A percentile compares a stretch with the other conserved stretches of the same genome.
Evolutionary conservation across 2,797 vertebrate species (phyloP).

Genomic region (Phrynocephalus forsythii): DNA sequence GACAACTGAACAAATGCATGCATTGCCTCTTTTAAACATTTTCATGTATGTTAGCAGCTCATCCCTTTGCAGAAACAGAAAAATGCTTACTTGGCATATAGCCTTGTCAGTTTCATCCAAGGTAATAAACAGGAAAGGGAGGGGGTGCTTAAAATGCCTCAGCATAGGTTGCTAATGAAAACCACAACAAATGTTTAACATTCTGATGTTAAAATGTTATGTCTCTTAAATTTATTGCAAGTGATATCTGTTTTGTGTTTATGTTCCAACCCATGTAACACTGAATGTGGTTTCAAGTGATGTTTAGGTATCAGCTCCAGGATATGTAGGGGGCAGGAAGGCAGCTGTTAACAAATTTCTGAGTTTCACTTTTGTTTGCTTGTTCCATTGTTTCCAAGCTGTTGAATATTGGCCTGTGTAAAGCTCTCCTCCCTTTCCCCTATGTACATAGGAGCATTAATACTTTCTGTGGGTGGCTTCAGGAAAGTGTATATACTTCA

Average conservation of each 20-base stretch:
- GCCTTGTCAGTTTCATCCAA: not conserved
- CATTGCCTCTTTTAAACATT: not conserved
- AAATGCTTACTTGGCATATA: not conserved
- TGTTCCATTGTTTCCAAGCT: not conserved
- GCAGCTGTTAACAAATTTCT: not conserved
- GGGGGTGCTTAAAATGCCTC: too few species aligned
- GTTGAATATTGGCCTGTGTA: not conserved
- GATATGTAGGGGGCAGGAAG: not conserved
- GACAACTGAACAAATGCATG: not conserved
- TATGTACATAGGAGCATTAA: not conserved
- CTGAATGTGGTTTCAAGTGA: not conserved
- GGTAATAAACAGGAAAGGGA: not conserved
- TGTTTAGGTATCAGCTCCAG: not conserved
- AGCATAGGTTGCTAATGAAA: not conserved
- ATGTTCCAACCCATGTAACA: not conserved
- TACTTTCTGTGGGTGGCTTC: not conserved
- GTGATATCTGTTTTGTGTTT: not conserved
- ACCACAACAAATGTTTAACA: not conserved
- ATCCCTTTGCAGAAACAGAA: not conserved
- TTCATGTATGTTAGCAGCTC: not conserved
- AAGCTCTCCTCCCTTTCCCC: not conserved
- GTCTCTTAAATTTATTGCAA: not conserved
- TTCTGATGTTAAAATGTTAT: not conserved
- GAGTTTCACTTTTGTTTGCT: conserved; percentile 8
- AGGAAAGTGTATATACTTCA: not conserved